Base-by-base conservation (phyloP, 2,888 invertebrate genomes). In the Schizaphis graminum region DNA sequence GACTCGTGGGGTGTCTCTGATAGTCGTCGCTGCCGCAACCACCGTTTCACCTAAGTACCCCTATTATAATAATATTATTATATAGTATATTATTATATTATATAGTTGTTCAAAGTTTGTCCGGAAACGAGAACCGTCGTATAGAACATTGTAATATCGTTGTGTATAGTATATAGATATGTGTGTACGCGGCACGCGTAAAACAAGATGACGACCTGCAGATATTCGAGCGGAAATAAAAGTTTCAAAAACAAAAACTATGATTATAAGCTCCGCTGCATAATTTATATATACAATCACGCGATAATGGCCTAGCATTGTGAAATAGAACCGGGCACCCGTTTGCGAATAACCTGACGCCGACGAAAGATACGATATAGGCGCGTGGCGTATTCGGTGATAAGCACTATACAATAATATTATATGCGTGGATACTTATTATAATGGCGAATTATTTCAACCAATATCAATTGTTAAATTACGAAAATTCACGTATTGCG, bases 161-260 rank as follows among this genome's bases (percentile, higher is more conserved):
- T 11, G 11, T 16, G 67, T n/a, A n/a, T 16, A n/a, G 13, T n/a
- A n/a, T n/a, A 85, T 11, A 85, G 85, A 85, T 67, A n/a, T n/a
- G 47, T 28, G 28, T 10, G 84, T 1, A 3, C 16, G 44, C 26
- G 13, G 61, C 24, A 8, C 44, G 85, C n/a, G n/a, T 35, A 86
- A 47, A 47, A 3, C 53, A n/a, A 86, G 91, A 91, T 47, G 85
- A 57, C n/a, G 85, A 56, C n/a, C n/a, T 44, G 53, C 21, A 86
- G 57, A 86, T 86, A 84, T 47, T 53, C n/a, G 26, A 53, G 84
- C 26, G 24, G 44, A 85, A 91, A 86, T 91, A 91, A 91, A 86
- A 91, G 61, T 87, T 92, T 92, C 26, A 26, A 87, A 61, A 61
- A 92, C 85, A 44, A 44, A 57, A 91, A 91, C 85, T 86, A 86